These are phyloP conservation scores for Illadopsis cleaveri DNA, from an alignment of 2,113 vertebrate genomes.

Conservation along the genomic window DNA sequence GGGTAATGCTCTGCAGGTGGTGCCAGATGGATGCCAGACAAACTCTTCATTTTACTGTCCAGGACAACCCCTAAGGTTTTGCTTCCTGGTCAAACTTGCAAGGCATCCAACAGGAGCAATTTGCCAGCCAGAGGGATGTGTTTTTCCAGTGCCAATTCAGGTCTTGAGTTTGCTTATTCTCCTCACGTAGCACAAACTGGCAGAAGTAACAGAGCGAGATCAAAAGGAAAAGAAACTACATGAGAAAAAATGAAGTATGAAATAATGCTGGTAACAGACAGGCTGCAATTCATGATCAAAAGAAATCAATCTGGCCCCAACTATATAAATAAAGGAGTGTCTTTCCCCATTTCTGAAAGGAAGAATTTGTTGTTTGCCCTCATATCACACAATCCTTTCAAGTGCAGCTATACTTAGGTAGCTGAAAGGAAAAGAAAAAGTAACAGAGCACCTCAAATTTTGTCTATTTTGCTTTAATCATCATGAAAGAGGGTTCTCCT, in stretches of 20 bases:
- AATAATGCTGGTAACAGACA: slow-evolving; percentile 40
- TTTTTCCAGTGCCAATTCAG: background rate
- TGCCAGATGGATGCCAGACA: background rate
- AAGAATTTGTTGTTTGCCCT: slow-evolving; percentile 14
- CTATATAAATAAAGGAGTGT: slow-evolving; percentile 20
- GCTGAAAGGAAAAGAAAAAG: background rate
- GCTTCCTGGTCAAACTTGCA: background rate
- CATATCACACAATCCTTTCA: background rate
- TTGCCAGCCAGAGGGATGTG: background rate
- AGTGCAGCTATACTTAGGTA: background rate
- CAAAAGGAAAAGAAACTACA: slow-evolving; percentile 51
- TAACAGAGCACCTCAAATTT: background rate
- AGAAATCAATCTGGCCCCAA: background rate
- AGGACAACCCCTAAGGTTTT: background rate
- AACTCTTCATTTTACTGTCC: background rate
- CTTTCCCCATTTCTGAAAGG: background rate
- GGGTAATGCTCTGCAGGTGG: background rate
- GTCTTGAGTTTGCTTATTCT: slow-evolving; percentile 9
- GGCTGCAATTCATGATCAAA: slow-evolving; percentile 58
- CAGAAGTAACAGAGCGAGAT: slow-evolving; percentile 43
- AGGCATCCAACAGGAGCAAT: background rate
- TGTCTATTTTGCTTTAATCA: slow-evolving; percentile 16
- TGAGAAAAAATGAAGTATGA: slow-evolving; percentile 29
- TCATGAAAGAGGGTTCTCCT: background rate
- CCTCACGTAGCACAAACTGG: slow-evolving; percentile 27